A percentile compares a stretch with the other conserved stretches of the same genome.
phyloP scores from a whole-genome alignment of 2,797 vertebrate genomes.

The Sebastes nivosus region DNA sequence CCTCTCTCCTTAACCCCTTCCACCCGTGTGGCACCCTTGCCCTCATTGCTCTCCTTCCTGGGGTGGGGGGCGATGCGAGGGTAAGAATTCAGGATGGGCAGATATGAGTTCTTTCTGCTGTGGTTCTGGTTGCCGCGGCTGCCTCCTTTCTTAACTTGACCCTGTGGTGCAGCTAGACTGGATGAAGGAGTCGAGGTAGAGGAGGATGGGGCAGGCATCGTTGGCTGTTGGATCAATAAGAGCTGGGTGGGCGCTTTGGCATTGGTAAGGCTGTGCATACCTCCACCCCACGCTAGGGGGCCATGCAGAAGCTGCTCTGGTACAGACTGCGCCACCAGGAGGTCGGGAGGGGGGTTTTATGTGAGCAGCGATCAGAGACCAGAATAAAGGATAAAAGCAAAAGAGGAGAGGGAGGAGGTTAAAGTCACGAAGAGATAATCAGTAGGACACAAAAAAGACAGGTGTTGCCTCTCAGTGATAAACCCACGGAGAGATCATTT shows the following conservation, averaged over 20 bases:
- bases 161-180: not conserved
- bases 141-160: conserved; percentile 46
- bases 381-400: conserved; percentile 10
- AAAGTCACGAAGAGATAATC: not conserved
- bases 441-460: not conserved
- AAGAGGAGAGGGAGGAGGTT: not conserved
- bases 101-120: conserved; percentile 67
- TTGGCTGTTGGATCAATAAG: conserved; percentile 71
- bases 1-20: conserved; percentile 25
- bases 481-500: no score
- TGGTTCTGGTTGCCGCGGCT: not conserved
- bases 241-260: conserved; percentile 61
- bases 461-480: no score
- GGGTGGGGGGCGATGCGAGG: conserved; percentile 80
- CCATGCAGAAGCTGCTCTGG: conserved; percentile 57
- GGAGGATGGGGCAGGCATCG: conserved; percentile 15
- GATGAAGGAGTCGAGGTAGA: not conserved
- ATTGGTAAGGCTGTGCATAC: conserved; percentile 41
- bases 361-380: conserved; percentile 10
- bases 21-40: not conserved
- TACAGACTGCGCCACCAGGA: conserved; percentile 57
- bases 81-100: conserved; percentile 80
- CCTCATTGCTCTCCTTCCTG: conserved; percentile 64
- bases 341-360: conserved; percentile 43
- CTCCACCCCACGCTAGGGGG: conserved; percentile 50